Conservation (phyloP, 92 coral and sea anemone species). For the Heteractis magnifica region DNA sequence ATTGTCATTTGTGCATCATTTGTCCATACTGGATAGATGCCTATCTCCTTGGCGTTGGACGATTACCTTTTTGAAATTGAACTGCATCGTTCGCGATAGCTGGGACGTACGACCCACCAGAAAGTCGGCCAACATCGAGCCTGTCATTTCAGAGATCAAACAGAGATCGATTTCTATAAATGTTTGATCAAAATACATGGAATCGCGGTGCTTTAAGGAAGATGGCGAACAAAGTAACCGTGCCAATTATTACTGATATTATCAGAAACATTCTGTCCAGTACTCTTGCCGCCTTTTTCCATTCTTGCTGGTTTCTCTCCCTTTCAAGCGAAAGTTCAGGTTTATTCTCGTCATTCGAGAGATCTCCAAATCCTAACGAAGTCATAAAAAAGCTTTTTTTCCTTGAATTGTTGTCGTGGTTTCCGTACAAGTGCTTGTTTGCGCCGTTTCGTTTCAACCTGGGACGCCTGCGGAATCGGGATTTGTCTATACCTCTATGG, state of each 20-base stretch:
- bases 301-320: constrained; percentile 69
- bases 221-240: constrained; percentile 74
- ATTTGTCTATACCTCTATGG: background rate
- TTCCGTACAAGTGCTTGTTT: background rate
- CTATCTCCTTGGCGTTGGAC: no score
- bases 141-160: no score
- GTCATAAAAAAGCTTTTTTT: constrained; percentile 22
- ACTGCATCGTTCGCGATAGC: no score
- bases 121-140: no score
- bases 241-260: constrained; percentile 66
- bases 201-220: constrained; percentile 73
- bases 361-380: constrained; percentile 29
- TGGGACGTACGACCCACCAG: no score
- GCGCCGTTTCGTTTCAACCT: background rate
- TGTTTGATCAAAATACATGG: background rate
- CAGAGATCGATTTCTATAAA: background rate
- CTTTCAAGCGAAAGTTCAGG: constrained; percentile 61
- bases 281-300: constrained; percentile 80
- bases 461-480: constrained; percentile 3
- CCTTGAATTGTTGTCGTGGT: background rate
- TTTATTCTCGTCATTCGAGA: constrained; percentile 42
- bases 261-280: constrained; percentile 74
- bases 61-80: no score
- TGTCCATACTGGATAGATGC: no score
- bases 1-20: no score